Conservation (phyloP, 2,113 vertebrate genomes). For the human (Homo sapiens) region GRCh38 chr22:44803001-44803500, state of each 20-base stretch:
- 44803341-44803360: not conserved
- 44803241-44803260: not conserved
- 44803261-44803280: not conserved
- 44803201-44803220: not conserved
- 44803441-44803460: not conserved
- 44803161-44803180: not conserved
- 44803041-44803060: not conserved
- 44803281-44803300: not conserved
- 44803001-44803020: fast-evolving
- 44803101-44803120: not conserved
- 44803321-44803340: not conserved
- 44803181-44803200: not conserved
- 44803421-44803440: fast-evolving
- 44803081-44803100: not conserved
- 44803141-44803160: not conserved
- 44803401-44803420: not conserved
- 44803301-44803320: not conserved
- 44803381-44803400: not conserved
- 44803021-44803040: not conserved
- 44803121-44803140: not conserved
- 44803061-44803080: too few relatives aligned
- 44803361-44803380: not conserved
- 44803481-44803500: not conserved
- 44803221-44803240: fast-evolving
- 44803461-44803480: not conserved